Base-by-base conservation (phyloP, 2,888 invertebrate genomes). In the Sceliomorpha sp. region DNA sequence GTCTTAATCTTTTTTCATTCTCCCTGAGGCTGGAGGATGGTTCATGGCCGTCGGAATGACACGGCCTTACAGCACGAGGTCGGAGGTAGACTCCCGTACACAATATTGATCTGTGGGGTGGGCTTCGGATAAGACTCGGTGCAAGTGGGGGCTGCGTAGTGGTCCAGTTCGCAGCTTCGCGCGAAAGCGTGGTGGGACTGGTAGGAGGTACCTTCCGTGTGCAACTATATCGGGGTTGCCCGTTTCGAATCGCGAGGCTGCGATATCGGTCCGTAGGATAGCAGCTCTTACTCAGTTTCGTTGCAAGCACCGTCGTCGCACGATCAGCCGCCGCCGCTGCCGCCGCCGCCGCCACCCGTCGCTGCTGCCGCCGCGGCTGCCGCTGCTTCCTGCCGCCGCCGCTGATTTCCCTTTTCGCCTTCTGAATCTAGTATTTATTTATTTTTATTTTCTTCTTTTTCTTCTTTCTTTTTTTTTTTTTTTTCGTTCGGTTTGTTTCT, bases 21-120 rank as follows among this genome's bases (percentile, higher is more conserved):
- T 47, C 27, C 12, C n/a, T n/a, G 17, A 32, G 42, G 31, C 44
- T 58, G 51, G 44, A 53, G 63, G 68, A 51, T 48, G 64, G 59
- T 45, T 62, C 34, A 70, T 53, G 70, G 64, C 70, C 67, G 69
- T 69, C 60, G 64, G 47, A 69, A 45, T 56, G 68, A 68, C 62
- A 72, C 73, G 70, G 62, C 69, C 69, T 73, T 72, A 72, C 59
- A 48, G 74, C 64, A 64, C 63, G 72, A 73, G 70, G 70, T 68
- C 51, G 72, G 55, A 66, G 71, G 70, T 67, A 68, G 70, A 71
- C 77, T 78, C 78, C 76, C 78, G 82, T 81, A 78, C 77, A 80
- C 81, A 87, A 87, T 87, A 87, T 87, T 87, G 87, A 87, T 87
- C 87, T 84, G 86, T 80, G 79, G 81, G 83, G 82, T 82, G 81